Evolutionary conservation across 2,888 invertebrate genomes (phyloP), one percentile per base, ranked within the genome.

Genomic region (Epirrhoe tristata): DNA sequence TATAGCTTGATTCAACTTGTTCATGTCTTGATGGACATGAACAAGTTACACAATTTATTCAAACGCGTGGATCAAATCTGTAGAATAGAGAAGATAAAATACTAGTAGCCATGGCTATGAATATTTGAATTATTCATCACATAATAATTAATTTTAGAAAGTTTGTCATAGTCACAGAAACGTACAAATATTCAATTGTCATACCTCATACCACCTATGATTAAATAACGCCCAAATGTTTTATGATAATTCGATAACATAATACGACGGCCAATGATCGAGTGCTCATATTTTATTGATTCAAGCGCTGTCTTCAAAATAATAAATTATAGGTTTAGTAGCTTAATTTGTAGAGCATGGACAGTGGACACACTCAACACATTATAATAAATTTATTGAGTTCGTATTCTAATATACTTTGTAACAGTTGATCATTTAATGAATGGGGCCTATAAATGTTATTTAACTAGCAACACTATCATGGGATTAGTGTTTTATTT

Each of bases 191-290:
- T 46, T 58, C 10, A 63, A 16, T 39, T 50, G 31, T 50, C 7
- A 61, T 54, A 34, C 54, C 43, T 50, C 7, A 61, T 54, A 34
- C 54, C 43, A 14, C 24, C n/a, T 17, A 51, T 51, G 10, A 31
- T 64, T 24, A 39, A 50, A 51, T 59, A 10, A 7, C 12, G 43
- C 36, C 8, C 17, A 7, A 61, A 54, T 46, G n/a, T n/a, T 48
- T 60, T 67, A 67, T 67, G 51, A 34, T 56, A 58, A 59, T 67
- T 48, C 51, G 5, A 51, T 59, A 52, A 36, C 59, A 16, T 60
- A 67, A 63, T 59, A 67, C 52, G 59, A 67, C 59, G 56, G 46
- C 5, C 17, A 36, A 62, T 66, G 66, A 66, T 66, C 12, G 50
- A 58, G 46, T 59, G 50, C n/a, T 12, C 7, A 46, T 34, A 59